These are phyloP conservation scores for Apostichopus leukothele DNA, from an alignment of 53 echinoderm and acorn worm genomes.

Conservation along the genomic window DNA sequence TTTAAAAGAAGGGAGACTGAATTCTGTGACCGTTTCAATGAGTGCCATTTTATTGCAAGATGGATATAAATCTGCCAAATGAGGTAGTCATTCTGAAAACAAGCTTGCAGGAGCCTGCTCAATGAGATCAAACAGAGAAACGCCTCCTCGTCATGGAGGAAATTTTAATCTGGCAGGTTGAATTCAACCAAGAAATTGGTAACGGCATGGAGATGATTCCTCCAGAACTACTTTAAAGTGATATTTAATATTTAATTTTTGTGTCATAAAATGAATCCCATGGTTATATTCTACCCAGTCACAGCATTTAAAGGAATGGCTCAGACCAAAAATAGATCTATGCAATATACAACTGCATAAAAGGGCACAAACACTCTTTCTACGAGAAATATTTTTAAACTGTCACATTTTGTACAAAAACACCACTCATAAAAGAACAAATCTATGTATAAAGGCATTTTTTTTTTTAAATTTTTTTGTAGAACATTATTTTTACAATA, in stretches of 20 bases:
- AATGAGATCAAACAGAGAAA: too few relatives aligned
- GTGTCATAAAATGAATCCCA: neutral
- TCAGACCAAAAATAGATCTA: conserved; percentile 5
- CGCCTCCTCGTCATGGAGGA: neutral
- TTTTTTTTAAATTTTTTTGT: neutral
- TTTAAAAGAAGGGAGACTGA: neutral
- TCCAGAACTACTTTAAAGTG: too few relatives aligned
- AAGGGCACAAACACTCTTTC: neutral
- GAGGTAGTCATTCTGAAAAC: too few relatives aligned
- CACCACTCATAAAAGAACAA: neutral
- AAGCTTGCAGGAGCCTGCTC: too few relatives aligned
- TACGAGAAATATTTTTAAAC: neutral
- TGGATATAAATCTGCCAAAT: too few relatives aligned
- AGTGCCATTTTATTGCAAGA: too few relatives aligned
- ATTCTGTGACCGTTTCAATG: too few relatives aligned
- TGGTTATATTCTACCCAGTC: neutral
- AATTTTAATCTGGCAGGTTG: neutral
- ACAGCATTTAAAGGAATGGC: neutral
- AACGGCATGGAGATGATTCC: neutral
- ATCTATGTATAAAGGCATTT: neutral
- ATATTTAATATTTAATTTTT: conserved; percentile 2
- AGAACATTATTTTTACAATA: neutral
- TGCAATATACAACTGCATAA: neutral
- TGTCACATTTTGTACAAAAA: neutral
- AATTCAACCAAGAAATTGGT: neutral